Conservation (phyloP, 2,113 vertebrate species). For the Nesogale talazaci region DNA sequence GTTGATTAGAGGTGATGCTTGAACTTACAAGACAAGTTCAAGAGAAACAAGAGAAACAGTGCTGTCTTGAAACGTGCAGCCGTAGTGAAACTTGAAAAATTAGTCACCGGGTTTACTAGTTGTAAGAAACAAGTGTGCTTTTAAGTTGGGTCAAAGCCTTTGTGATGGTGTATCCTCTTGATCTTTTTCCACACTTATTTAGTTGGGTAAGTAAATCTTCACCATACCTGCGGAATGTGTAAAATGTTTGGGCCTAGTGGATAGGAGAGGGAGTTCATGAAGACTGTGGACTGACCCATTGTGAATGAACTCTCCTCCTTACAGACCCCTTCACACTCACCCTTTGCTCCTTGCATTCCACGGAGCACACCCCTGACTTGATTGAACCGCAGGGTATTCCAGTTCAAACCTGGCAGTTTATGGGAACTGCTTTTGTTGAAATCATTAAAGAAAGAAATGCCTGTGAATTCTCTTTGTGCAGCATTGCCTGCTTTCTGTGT, state of each 20-base stretch:
- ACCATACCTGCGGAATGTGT: neutral
- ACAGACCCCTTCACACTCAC: no score
- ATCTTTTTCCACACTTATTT: neutral
- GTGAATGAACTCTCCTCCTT: neutral
- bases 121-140: neutral
- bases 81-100: neutral
- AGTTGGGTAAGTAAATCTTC: neutral
- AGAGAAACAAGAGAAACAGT: neutral
- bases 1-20: neutral
- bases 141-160: neutral
- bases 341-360: neutral
- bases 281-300: neutral
- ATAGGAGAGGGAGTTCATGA: constrained; percentile 2
- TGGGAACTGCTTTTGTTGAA: constrained; percentile 78
- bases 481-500: constrained; percentile 83
- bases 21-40: neutral
- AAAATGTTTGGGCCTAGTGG: neutral
- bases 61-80: neutral
- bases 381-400: constrained; percentile 28
- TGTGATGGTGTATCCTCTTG: neutral
- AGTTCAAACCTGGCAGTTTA: constrained; percentile 53
- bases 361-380: neutral
- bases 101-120: neutral
- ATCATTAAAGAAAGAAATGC: constrained; percentile 82
- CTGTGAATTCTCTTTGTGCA: constrained; percentile 80